Percentiles rank a stretch among this genome's conserved stretches.
phyloP scores from a whole-genome alignment of 2,888 invertebrate genomes.

The Drosophila nr. medialis region DNA sequence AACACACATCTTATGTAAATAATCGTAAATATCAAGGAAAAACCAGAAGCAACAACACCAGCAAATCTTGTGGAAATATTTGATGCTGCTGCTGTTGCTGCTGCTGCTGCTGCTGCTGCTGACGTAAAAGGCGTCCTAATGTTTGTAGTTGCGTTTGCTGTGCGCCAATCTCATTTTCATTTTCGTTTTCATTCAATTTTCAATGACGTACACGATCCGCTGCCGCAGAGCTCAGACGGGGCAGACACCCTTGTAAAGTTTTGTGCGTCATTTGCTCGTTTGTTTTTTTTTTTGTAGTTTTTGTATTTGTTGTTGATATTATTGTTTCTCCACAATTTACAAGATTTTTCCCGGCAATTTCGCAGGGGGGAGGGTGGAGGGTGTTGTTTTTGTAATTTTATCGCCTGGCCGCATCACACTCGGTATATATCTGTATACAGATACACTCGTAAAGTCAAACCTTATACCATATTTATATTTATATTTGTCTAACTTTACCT shows the following conservation, averaged over 20 bases:
- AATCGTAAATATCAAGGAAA: conserved; percentile 61
- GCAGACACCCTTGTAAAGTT: conserved; percentile 75
- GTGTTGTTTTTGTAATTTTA: conserved; percentile 65
- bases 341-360: conserved; percentile 56
- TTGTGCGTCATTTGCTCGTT: conserved; percentile 72
- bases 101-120: conserved; percentile 59
- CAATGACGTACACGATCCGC: conserved; percentile 66
- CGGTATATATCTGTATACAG: conserved; percentile 44
- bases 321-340: conserved; percentile 38
- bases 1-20: conserved; percentile 39
- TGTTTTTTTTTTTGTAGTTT: conserved; percentile 4
- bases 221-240: conserved; percentile 38
- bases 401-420: conserved; percentile 50
- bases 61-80: conserved; percentile 34
- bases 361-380: conserved; percentile 23
- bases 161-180: conserved; percentile 69
- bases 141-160: conserved; percentile 23
- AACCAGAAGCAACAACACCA: conserved; percentile 32
- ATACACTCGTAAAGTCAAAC: conserved; percentile 56
- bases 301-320: conserved; percentile 24
- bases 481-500: conserved; percentile 46
- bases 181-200: conserved; percentile 74
- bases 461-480: conserved; percentile 29
- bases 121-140: conserved; percentile 60
- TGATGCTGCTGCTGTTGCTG: conserved; percentile 45